Base-by-base conservation (phyloP, 2,797 vertebrate genomes). In the Heliangelus exortis region DNA sequence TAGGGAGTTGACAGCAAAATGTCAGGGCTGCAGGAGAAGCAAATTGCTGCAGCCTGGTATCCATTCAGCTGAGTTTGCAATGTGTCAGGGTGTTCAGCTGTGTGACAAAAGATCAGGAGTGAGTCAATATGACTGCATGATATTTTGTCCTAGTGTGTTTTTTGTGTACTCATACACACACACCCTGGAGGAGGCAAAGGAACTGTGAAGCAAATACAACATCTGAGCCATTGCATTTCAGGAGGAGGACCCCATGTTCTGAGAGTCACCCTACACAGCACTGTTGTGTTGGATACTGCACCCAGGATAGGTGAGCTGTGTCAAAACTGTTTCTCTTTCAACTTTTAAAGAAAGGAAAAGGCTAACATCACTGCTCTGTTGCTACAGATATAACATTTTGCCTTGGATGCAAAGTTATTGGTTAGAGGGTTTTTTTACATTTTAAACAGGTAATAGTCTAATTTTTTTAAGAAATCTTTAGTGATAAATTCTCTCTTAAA, bases 11-110 rank as follows among this genome's bases (percentile, higher is more conserved):
- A 90, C 4, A 73, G 76, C 0, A 0, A 87, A 95, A 89, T 63
- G 54, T 81, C 86, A 88, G 36, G 72, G 75, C 66, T 45, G 12
- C 47, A 74, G 78, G 76, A 97, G 87, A 93, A 90, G 94, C 75
- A 9, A 62, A 92, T 57, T 55, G 73, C 94, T 96, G 92, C 22
- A 91, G 73, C 79, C 78, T 97, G 93, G 95, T 36, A 12, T 55
- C 48, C 1, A 17, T 85, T 94, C 95, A 93, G 57, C 76, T 80
- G 90, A 92, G 86, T 95, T 93, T 92, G 91, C 51, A 92, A 48
- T 12, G 82, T 91, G 77, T 94, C 91, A 76, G 90, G 91, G 78
- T 75, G 59, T 81, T 89, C 93, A 87, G n/a, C 55, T 53, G 29
- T 33, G 84, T 36, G 87, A 81, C 85, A 81, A 94, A 96, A 93